Conservation (phyloP, 1,140 invertebrate genomes). For the Telenomus remus region DNA sequence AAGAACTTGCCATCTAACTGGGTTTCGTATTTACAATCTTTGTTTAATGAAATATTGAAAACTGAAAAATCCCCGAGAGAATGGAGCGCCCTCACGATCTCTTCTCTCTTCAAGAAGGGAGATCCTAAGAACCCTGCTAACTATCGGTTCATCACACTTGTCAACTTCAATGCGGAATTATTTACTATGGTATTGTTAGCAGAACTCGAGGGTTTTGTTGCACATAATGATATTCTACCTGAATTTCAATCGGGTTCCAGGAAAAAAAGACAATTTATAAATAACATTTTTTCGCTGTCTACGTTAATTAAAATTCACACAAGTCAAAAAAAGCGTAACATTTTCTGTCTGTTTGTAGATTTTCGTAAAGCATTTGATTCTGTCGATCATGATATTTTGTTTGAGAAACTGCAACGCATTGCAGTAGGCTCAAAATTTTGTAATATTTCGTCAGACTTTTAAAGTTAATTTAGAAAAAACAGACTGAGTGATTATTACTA, state of each 20-base stretch:
- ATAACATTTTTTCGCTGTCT: neutral
- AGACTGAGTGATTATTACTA: neutral
- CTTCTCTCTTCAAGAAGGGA: too few species aligned
- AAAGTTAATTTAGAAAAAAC: neutral
- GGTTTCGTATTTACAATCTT: constrained; percentile 2
- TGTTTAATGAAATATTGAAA: constrained; percentile 21
- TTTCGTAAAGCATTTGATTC: constrained; percentile 11
- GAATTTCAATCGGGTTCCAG: neutral
- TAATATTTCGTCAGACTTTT: constrained; percentile 4
- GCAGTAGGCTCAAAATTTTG: neutral
- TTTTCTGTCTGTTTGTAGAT: constrained; percentile 5
- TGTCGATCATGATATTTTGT: constrained; percentile 1
- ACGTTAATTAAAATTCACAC: neutral
- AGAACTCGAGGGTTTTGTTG: neutral
- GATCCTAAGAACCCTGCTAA: too few species aligned
- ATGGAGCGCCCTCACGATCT: neutral
- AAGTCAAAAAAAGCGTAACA: neutral
- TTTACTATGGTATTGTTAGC: neutral
- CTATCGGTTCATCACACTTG: neutral
- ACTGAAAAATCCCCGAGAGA: neutral
- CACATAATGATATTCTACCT: neutral
- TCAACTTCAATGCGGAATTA: neutral
- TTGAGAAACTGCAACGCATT: neutral
- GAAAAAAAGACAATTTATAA: neutral
- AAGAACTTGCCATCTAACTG: constrained; percentile 23